Evolutionary conservation across 2,888 invertebrate genomes (phyloP).

Genomic region (Ecdyonurus torrentis): DNA sequence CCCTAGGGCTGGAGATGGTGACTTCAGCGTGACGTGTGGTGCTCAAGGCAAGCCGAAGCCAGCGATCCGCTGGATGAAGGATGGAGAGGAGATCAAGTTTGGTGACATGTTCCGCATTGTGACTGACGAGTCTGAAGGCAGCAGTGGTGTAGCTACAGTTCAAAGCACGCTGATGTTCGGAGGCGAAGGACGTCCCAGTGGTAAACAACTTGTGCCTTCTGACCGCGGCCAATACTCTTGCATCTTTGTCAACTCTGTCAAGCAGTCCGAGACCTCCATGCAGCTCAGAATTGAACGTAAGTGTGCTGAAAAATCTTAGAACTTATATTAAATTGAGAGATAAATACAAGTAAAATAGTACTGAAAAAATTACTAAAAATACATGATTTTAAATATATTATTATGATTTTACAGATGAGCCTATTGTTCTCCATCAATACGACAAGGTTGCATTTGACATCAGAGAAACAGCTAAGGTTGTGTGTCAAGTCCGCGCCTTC

Average conservation of each 20-base stretch:
- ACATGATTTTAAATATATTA: neutral
- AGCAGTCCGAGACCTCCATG: slow-evolving; percentile 75
- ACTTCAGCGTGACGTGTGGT: slow-evolving; percentile 64
- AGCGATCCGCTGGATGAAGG: slow-evolving; percentile 70
- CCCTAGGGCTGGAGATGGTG: slow-evolving; percentile 52
- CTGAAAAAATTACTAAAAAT: neutral
- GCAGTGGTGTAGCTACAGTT: slow-evolving; percentile 64
- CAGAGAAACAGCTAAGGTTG: slow-evolving; percentile 68
- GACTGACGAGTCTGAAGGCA: slow-evolving; percentile 57
- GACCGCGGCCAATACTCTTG: slow-evolving; percentile 81
- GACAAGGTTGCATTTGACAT: slow-evolving; percentile 78
- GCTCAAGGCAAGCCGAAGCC: slow-evolving; percentile 82
- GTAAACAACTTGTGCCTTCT: slow-evolving; percentile 59
- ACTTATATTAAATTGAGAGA: neutral
- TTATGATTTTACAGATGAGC: slow-evolving; percentile 44
- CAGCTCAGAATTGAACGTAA: slow-evolving; percentile 78
- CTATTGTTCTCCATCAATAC: slow-evolving; percentile 69
- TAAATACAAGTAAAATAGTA: neutral
- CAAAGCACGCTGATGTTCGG: slow-evolving; percentile 66
- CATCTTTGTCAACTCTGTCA: slow-evolving; percentile 77
- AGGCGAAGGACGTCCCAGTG: slow-evolving; percentile 58
- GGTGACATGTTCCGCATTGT: slow-evolving; percentile 65
- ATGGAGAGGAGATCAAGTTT: slow-evolving; percentile 59
- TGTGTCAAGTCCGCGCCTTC: slow-evolving; percentile 79
- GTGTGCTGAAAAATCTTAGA: slow-evolving; percentile 22